These are phyloP conservation scores for Siniperca undulata DNA, from an alignment of 2,797 vertebrate species.

Conservation along the genomic window DNA sequence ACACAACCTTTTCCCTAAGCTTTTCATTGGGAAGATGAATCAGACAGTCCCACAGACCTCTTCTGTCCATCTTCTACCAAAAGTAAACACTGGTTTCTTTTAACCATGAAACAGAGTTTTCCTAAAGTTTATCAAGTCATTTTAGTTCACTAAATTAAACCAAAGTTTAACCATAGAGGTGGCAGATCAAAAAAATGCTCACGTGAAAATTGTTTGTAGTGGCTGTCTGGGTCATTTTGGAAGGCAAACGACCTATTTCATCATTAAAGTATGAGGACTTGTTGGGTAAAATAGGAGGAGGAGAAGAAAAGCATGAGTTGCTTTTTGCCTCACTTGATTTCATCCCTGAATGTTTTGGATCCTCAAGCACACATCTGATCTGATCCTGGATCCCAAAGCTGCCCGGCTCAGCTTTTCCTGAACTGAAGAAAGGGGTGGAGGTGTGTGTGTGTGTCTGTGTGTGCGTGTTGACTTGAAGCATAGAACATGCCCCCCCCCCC, in stretches of 20 bases:
- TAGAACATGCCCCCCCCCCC: constrained; percentile 10
- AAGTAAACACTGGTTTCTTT: background rate
- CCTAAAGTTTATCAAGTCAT: background rate
- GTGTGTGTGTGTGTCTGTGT: constrained; percentile 9
- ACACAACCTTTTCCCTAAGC: too few relatives aligned
- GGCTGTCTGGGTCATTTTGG: background rate
- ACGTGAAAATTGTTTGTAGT: background rate
- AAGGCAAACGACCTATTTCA: background rate
- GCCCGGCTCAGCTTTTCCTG: constrained; percentile 36
- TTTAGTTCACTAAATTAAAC: background rate
- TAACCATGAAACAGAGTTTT: background rate
- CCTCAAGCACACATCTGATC: background rate
- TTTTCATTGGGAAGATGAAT: too few relatives aligned
- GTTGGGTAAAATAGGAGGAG: background rate
- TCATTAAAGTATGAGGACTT: background rate
- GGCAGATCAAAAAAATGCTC: background rate
- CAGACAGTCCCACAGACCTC: too few relatives aligned
- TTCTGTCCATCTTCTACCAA: background rate
- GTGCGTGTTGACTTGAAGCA: background rate
- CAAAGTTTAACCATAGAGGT: background rate
- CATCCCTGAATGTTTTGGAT: background rate
- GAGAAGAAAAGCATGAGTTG: background rate
- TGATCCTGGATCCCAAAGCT: constrained; percentile 30
- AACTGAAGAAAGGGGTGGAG: background rate
- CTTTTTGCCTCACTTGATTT: background rate